These are phyloP conservation scores for Erythrolamprus reginae DNA, from an alignment of 2,113 vertebrate species.

Conservation along the genomic window DNA sequence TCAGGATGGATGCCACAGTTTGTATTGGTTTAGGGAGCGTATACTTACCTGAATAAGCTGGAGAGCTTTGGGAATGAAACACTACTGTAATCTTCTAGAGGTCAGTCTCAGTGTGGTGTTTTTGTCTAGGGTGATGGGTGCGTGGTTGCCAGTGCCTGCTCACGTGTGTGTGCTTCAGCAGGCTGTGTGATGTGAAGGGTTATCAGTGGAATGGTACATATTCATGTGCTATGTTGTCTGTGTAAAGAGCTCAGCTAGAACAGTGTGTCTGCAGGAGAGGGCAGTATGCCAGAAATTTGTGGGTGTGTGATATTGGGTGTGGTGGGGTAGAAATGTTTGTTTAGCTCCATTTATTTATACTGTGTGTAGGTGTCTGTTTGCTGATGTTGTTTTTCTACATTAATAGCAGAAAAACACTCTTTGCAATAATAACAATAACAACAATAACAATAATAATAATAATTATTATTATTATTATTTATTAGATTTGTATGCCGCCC, in stretches of 20 bases:
- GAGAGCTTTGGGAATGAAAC: background rate
- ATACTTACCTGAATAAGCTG: background rate
- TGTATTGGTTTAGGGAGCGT: background rate
- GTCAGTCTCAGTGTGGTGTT: background rate
- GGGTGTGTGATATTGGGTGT: background rate
- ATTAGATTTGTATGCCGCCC: too few species aligned
- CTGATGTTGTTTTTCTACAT: background rate
- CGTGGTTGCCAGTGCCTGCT: too few species aligned
- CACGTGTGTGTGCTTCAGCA: background rate
- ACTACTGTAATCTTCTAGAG: constrained; percentile 10
- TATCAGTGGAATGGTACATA: background rate
- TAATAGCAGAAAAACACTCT: background rate
- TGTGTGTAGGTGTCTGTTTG: background rate
- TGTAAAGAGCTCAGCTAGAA: background rate
- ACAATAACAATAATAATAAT: too few species aligned
- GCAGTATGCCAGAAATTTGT: background rate
- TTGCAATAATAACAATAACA: too few species aligned
- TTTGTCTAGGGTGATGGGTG: background rate
- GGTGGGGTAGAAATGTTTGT: background rate
- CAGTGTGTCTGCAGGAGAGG: background rate
- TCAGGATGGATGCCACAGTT: background rate
- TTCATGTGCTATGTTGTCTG: background rate
- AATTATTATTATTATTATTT: too few species aligned
- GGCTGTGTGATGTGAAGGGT: background rate
- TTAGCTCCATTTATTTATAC: background rate